Base-by-base conservation (phyloP, 2,797 vertebrate species). In the Danio albolineatus region DNA sequence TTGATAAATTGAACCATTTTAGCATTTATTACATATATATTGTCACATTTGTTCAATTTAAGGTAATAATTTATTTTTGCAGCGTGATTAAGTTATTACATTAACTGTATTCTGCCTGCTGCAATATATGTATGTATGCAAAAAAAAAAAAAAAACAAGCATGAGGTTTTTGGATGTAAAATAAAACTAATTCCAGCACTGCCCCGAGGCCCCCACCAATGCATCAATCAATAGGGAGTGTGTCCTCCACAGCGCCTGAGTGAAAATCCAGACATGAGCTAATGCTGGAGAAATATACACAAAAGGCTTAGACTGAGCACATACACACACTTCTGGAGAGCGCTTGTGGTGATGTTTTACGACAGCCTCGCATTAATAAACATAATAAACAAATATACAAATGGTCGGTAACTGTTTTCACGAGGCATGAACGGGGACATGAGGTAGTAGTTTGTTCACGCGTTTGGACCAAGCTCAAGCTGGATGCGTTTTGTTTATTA, bases 231-330 rank as follows among this genome's bases (percentile, higher is more conserved):
- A 76, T 76, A 69, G 73, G 56, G 73, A 70, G 69, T 67, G 61
- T 73, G 61, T 74, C 81, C 48, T 79, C 60, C 62, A 70, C 48
- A 69, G 64, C 41, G 61, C 71, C 64, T 72, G 54, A 73, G 62
- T 60, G 46, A 71, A 78, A 83, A 74, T 77, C 82, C 80, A 84
- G 82, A 86, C 85, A 84, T 82, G 85, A 86, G 82, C 73, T 84
- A 86, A 86, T 82, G 62, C 61, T 49, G 73, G 62, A 84, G 82
- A 66, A 80, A 80, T 53, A 85, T 75, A 70, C 46, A 82, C 76
- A 66, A 41, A 54, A 74, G 66, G 67, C 51, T 44, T 77, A 62
- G 75, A 76, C 46, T 28, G 38, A 61, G 12, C 56, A 66, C 66
- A 65, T 28, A 38, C 66, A 76, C 78, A 82, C 73, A 76, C 67